Percentiles rank a stretch among this genome's conserved stretches.
These are phyloP conservation scores for Agapornis canus DNA, from an alignment of 2,797 vertebrate species.

Conservation along the genomic window DNA sequence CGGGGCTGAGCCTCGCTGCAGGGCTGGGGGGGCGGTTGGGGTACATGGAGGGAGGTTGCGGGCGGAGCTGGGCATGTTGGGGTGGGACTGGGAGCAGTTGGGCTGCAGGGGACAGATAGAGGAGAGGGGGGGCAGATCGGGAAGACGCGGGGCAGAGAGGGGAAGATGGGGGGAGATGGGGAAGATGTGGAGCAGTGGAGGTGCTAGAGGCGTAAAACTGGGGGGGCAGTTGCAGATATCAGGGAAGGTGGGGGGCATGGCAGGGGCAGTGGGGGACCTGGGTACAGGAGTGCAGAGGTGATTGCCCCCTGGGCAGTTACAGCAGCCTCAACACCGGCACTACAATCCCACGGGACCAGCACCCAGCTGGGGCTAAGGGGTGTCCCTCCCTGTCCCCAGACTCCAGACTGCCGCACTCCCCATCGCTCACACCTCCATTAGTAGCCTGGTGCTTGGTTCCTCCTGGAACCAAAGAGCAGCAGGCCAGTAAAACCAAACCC, in stretches of 20 bases:
- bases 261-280: too few relatives aligned
- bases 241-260: too few relatives aligned
- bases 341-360: not conserved
- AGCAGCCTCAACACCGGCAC: not conserved
- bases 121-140: not conserved
- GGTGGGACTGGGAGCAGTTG: not conserved
- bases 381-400: not conserved
- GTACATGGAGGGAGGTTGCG: too few relatives aligned
- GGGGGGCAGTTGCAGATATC: not conserved
- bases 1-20: not conserved
- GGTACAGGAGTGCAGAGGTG: not conserved
- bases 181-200: not conserved
- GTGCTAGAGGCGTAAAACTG: not conserved
- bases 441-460: not conserved
- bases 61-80: not conserved
- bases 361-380: not conserved
- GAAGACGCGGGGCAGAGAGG: too few relatives aligned
- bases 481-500: not conserved
- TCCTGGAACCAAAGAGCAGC: not conserved
- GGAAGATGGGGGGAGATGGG: not conserved
- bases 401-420: rapidly evolving
- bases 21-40: not conserved
- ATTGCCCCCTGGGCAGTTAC: rapidly evolving
- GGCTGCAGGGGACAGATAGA: rapidly evolving
- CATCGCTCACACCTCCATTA: not conserved